Evolutionary conservation across 2,888 invertebrate genomes (phyloP).

Genomic region (Ecdyonurus torrentis): DNA sequence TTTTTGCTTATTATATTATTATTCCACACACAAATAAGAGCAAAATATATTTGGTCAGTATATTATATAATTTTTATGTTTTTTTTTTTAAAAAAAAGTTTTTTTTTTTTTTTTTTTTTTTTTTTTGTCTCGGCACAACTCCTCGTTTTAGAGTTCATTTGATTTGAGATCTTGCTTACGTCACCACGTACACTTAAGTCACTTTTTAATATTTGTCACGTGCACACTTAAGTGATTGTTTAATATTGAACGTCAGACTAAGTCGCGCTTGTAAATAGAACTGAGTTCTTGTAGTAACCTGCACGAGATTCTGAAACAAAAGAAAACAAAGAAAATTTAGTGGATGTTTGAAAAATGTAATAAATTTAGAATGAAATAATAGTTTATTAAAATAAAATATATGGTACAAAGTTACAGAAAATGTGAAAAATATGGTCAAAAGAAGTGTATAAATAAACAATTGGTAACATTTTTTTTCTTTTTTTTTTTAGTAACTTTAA

Average conservation of each 20-base stretch:
- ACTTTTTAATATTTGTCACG: not conserved
- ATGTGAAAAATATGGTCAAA: not conserved
- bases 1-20: not conserved
- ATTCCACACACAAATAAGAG: not conserved
- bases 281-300: constrained; percentile 78
- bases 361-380: not conserved
- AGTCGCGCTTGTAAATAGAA: constrained; percentile 76
- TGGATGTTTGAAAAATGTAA: not conserved
- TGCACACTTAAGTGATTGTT: no score
- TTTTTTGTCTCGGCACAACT: not conserved
- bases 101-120: not conserved
- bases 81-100: not conserved
- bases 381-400: not conserved
- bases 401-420: not conserved
- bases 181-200: no score
- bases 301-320: constrained; percentile 29
- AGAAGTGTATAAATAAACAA: not conserved
- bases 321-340: not conserved
- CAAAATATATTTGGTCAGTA: not conserved
- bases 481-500: no score
- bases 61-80: not conserved
- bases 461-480: not conserved
- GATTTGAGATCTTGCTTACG: not conserved
- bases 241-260: no score
- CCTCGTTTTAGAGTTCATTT: not conserved